A percentile compares a stretch with the other conserved stretches of the same genome.
These are phyloP conservation scores for Cydia fagiglandana DNA, from an alignment of 1,140 invertebrate genomes.

Conservation along the genomic window DNA sequence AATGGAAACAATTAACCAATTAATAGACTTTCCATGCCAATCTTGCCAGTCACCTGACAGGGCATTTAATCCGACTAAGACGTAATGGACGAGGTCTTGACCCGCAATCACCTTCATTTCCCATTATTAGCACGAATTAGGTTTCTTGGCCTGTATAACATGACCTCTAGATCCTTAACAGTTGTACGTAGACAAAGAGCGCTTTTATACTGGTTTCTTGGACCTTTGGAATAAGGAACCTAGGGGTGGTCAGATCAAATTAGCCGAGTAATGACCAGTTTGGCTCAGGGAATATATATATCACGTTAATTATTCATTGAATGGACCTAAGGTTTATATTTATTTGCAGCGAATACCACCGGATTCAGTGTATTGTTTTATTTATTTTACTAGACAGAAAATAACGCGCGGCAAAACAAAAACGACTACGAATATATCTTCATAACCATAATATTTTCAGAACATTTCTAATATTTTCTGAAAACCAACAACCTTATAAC, in stretches of 20 bases:
- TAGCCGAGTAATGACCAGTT: constrained; percentile 20
- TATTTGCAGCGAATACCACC: no score
- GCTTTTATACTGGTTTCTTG: not conserved
- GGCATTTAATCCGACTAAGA: constrained; percentile 21
- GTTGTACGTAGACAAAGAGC: not conserved
- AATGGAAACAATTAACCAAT: constrained; percentile 14
- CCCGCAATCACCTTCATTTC: constrained; percentile 10
- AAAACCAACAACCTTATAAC: not conserved
- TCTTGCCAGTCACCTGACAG: constrained; percentile 24
- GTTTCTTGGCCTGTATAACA: not conserved
- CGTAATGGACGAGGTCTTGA: constrained; percentile 21
- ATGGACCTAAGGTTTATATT: not conserved
- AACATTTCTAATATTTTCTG: not conserved
- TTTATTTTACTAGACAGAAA: no score
- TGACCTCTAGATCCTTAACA: not conserved
- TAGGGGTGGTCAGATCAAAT: constrained; percentile 22
- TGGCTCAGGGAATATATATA: not conserved
- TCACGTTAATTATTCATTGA: not conserved
- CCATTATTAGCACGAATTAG: not conserved
- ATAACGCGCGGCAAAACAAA: no score
- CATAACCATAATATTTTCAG: no score
- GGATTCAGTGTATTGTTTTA: no score
- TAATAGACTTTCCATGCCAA: constrained; percentile 6
- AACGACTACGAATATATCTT: no score
- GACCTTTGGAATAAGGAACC: not conserved